Evolutionary conservation across 2,113 vertebrate species (phyloP).

Genomic region (Tapirus terrestris): DNA sequence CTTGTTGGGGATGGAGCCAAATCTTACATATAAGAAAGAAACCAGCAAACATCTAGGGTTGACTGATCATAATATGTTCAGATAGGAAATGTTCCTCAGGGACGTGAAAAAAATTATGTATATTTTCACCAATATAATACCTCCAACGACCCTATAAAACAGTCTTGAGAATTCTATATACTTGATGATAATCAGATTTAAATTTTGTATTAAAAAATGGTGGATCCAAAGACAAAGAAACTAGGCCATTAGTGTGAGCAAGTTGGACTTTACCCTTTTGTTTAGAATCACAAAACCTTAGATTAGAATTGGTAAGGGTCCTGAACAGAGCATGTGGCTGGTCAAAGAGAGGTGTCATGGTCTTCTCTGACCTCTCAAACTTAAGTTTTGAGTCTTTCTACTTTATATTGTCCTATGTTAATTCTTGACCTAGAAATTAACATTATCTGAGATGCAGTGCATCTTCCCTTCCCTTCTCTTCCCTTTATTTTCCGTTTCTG

Average conservation of each 20-base stretch:
- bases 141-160: not conserved
- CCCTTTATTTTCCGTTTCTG: not conserved
- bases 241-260: not conserved
- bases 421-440: not conserved
- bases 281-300: not conserved
- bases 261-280: not conserved
- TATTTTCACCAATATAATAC: not conserved
- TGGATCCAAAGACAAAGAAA: not conserved
- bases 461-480: not conserved
- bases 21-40: slow-evolving; percentile 55
- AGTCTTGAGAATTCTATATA: not conserved
- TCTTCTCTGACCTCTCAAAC: not conserved
- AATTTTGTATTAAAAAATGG: not conserved
- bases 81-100: slow-evolving; percentile 78
- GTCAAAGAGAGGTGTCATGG: not conserved
- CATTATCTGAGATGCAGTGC: not conserved
- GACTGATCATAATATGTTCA: slow-evolving; percentile 82
- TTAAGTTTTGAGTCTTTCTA: not conserved
- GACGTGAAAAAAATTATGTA: not conserved
- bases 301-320: not conserved
- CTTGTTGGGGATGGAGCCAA: slow-evolving; percentile 56
- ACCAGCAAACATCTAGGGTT: slow-evolving; percentile 52
- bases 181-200: not conserved
- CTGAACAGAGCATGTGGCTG: not conserved
- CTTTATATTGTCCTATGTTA: not conserved